phyloP scores from a whole-genome alignment of 2,888 invertebrate genomes.

The Entomobrya proxima region DNA sequence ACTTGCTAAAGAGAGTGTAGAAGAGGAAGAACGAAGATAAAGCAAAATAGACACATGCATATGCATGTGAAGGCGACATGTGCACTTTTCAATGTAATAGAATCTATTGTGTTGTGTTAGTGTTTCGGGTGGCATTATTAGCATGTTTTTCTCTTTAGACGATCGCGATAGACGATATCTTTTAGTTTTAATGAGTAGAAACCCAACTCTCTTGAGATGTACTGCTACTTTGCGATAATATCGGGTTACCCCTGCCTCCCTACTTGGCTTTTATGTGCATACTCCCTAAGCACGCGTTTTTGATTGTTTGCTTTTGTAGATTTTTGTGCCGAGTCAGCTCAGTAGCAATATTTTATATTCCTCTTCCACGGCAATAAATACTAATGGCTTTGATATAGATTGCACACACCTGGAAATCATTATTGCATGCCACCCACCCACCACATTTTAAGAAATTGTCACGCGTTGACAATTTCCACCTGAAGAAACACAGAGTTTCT shows the following conservation, averaged over 20 bases:
- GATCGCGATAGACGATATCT: neutral
- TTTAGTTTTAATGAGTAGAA: slow-evolving; percentile 6
- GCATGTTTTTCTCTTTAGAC: neutral
- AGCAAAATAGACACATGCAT: neutral
- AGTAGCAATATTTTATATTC: neutral
- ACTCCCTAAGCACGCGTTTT: too few species aligned
- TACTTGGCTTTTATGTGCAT: too few species aligned
- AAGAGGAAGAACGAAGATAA: neutral
- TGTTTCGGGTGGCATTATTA: neutral
- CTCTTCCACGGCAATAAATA: neutral
- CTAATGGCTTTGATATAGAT: neutral
- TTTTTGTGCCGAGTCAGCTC: slow-evolving; percentile 15
- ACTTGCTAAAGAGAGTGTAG: neutral
- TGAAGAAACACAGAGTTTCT: slow-evolving; percentile 1
- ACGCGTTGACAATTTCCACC: slow-evolving; percentile 24
- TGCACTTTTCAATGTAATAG: neutral
- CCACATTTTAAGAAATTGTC: slow-evolving; percentile 3
- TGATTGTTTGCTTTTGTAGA: too few species aligned
- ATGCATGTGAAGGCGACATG: neutral
- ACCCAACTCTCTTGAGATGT: neutral
- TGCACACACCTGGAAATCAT: slow-evolving; percentile 31
- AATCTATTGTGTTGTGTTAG: slow-evolving; percentile 22
- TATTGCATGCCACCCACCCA: neutral
- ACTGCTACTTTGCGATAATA: too few species aligned
- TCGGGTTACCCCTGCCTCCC: too few species aligned